Evolutionary conservation across 2,888 invertebrate genomes (phyloP).

Genomic region (Microctonus hyperodae): DNA sequence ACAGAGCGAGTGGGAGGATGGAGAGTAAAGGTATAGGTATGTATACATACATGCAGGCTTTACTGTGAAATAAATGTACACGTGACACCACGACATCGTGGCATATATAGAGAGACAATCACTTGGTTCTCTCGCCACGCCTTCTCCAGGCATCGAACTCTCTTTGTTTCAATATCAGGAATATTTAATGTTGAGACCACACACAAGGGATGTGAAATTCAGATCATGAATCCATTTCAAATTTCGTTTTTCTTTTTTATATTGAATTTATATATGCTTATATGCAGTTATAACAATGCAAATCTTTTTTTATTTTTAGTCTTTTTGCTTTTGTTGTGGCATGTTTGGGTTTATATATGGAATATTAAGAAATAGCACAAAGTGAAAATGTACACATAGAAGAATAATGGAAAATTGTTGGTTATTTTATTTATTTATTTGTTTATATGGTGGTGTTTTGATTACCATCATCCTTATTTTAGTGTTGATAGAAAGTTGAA

Average conservation of each 20-base stretch:
- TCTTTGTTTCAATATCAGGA: conserved; percentile 45
- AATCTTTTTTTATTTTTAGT: neutral
- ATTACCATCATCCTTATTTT: no score
- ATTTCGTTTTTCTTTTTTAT: no score
- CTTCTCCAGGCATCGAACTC: conserved; percentile 43
- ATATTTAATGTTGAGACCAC: conserved; percentile 27
- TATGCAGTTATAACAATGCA: neutral
- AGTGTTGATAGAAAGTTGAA: conserved; percentile 4
- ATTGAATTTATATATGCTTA: neutral
- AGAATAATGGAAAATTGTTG: no score
- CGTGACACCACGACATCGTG: conserved; percentile 35
- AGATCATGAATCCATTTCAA: conserved; percentile 30
- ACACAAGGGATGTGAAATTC: conserved; percentile 28
- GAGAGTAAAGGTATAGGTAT: conserved; percentile 11
- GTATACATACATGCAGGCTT: neutral
- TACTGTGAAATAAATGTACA: conserved; percentile 13
- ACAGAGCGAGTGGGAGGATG: conserved; percentile 8
- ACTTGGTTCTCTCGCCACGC: conserved; percentile 39
- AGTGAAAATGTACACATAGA: neutral
- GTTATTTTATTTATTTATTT: neutral
- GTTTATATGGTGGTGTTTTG: no score
- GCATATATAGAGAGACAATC: conserved; percentile 6
- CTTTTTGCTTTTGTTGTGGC: no score
- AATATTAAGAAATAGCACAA: neutral
- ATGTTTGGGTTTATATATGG: no score